Evolutionary conservation across 2,113 vertebrate species (phyloP).

Genomic region (Oreocharis arfaki): DNA sequence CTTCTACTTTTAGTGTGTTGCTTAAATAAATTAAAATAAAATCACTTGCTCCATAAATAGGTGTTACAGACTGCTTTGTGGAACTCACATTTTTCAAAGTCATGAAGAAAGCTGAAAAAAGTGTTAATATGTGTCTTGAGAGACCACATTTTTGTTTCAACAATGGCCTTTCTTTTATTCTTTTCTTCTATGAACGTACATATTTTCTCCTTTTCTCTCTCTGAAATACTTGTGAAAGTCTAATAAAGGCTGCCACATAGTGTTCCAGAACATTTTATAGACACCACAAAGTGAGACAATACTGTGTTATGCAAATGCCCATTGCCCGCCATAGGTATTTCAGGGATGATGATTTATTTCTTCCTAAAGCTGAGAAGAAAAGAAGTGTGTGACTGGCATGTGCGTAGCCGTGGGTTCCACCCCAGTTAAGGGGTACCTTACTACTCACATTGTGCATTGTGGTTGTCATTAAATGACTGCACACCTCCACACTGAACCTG

Average conservation of each 20-base stretch:
- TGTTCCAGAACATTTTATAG: not conserved
- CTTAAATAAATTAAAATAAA: not conserved
- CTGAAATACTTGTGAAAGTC: not conserved
- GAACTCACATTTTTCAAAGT: not conserved
- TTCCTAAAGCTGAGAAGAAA: not conserved
- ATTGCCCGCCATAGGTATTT: fast-evolving
- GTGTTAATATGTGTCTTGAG: not conserved
- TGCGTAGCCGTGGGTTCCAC: not conserved
- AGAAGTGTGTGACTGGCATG: not conserved
- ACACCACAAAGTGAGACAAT: not conserved
- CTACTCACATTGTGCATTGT: not conserved
- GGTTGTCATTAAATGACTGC: not conserved
- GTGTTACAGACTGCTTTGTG: not conserved
- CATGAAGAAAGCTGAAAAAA: not conserved
- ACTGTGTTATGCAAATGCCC: not conserved
- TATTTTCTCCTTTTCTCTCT: not conserved
- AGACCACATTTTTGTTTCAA: not conserved
- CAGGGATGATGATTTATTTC: not conserved
- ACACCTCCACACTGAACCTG: not conserved
- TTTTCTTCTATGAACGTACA: not conserved
- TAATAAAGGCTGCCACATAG: not conserved
- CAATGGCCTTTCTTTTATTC: not conserved
- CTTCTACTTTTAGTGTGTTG: not conserved
- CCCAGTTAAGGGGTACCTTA: not conserved
- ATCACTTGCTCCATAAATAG: not conserved